Percentiles rank a stretch among this genome's conserved stretches.
Evolutionary conservation across 2,797 vertebrate genomes (phyloP).

Genomic region (Myotis planiceps): DNA sequence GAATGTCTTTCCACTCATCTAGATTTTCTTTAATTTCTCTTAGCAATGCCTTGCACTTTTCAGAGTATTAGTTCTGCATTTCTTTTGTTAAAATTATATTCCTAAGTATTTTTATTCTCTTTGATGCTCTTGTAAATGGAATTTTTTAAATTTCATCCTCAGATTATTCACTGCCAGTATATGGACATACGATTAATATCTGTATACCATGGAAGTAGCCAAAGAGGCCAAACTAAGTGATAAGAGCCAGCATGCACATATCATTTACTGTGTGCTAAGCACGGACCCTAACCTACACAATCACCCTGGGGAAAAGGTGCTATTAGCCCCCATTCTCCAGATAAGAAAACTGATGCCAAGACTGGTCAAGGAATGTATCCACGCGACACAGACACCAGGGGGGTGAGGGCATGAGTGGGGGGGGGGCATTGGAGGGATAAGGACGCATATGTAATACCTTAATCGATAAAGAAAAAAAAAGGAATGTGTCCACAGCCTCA

Average conservation of each 20-base stretch:
- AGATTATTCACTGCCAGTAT: neutral
- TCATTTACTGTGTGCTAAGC: neutral
- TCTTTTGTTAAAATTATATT: neutral
- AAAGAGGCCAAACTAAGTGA: neutral
- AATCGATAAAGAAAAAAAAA: too few species aligned
- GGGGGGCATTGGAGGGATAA: too few species aligned
- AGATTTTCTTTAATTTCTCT: neutral
- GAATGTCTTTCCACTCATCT: neutral
- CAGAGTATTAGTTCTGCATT: neutral
- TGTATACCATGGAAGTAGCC: neutral
- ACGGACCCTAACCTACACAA: rapidly evolving
- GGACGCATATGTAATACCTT: too few species aligned
- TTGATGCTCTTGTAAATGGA: neutral
- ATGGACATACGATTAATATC: neutral
- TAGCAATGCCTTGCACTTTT: neutral
- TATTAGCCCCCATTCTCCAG: neutral
- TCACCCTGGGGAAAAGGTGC: neutral
- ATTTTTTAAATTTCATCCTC: neutral
- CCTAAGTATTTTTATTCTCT: neutral
- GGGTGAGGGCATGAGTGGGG: too few species aligned
- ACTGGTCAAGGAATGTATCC: neutral
- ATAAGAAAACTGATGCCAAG: neutral
- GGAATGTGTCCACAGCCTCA: too few species aligned
- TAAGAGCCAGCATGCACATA: neutral
- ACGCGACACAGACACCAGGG: too few species aligned